Evolutionary conservation across 2,888 invertebrate genomes (phyloP).

Genomic region (Parnassius mnemosyne): DNA sequence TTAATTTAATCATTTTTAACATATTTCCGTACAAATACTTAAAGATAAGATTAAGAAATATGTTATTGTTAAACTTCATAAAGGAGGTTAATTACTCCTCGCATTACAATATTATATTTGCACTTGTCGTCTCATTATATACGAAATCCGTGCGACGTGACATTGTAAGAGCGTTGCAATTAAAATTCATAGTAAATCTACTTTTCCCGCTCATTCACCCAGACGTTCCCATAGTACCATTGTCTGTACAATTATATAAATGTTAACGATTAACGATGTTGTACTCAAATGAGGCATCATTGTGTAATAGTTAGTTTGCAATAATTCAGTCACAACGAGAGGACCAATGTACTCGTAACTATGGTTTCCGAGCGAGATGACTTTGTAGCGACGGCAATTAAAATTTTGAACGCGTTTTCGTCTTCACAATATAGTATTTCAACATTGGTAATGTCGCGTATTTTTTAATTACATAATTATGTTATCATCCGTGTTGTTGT

Average conservation of each 20-base stretch:
- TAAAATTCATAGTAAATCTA: conserved; percentile 23
- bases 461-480: conserved; percentile 16
- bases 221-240: conserved; percentile 20
- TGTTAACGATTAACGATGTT: conserved; percentile 20
- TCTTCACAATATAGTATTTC: conserved; percentile 3
- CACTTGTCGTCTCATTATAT: conserved; percentile 1
- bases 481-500: neutral
- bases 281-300: conserved; percentile 4
- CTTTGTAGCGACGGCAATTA: conserved; percentile 10
- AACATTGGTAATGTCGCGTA: conserved; percentile 2
- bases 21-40: conserved; percentile 10
- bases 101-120: conserved; percentile 10
- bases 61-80: conserved; percentile 16
- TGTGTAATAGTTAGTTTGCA: conserved; percentile 9
- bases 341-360: conserved; percentile 3
- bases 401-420: conserved; percentile 13
- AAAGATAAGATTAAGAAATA: conserved; percentile 8
- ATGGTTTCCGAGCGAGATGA: conserved; percentile 6
- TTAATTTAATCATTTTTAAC: neutral
- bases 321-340: neutral
- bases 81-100: conserved; percentile 20
- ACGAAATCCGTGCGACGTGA: conserved; percentile 16
- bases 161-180: conserved; percentile 22
- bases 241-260: conserved; percentile 21
- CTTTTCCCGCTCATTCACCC: conserved; percentile 5